A percentile compares a stretch with the other conserved stretches of the same genome.
phyloP scores from a whole-genome alignment of 2,797 vertebrate species.

The Sandelia bainsii region DNA sequence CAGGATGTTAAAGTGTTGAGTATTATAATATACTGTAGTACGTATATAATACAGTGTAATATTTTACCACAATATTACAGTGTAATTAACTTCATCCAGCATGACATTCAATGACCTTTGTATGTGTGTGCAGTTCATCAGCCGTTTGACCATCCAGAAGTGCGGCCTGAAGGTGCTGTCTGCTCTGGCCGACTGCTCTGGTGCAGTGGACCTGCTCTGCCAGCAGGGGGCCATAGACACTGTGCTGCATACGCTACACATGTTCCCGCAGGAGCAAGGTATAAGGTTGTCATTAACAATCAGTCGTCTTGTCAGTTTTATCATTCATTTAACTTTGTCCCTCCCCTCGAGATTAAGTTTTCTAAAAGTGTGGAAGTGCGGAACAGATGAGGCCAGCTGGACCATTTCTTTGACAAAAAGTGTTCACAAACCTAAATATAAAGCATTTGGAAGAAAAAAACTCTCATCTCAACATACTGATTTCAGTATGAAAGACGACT shows the following conservation, averaged over 20 bases:
- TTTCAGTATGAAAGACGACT: not conserved
- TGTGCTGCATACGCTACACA: slow-evolving; percentile 91
- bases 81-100: no score
- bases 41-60: no score
- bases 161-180: slow-evolving; percentile 90
- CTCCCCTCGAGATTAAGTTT: not conserved
- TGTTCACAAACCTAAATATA: no score
- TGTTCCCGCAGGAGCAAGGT: slow-evolving; percentile 93
- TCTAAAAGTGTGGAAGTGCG: no score
- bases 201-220: slow-evolving; percentile 89
- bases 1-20: no score
- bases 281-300: not conserved
- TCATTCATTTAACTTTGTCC: not conserved
- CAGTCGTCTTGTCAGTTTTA: not conserved
- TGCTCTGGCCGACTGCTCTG: slow-evolving; percentile 87
- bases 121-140: slow-evolving; percentile 88
- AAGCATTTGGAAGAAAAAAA: no score
- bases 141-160: slow-evolving; percentile 88
- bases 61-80: no score
- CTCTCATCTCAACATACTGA: not conserved
- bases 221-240: slow-evolving; percentile 93
- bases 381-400: no score
- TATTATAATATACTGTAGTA: no score
- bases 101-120: no score
- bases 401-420: not conserved